phyloP scores from a whole-genome alignment of 2,888 invertebrate species.

The Argyra leucocephala region DNA sequence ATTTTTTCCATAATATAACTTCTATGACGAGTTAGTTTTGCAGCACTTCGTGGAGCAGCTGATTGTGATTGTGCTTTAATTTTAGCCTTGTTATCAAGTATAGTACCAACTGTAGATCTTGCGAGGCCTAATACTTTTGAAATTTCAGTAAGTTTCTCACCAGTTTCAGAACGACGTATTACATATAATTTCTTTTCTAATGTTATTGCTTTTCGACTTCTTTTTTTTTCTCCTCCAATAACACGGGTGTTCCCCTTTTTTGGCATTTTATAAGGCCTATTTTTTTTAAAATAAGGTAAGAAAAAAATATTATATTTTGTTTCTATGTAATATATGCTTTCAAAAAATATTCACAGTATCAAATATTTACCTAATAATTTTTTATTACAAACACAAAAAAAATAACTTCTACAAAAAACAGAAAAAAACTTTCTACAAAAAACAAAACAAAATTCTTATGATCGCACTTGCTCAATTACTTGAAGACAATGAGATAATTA shows the following conservation, averaged over 20 bases:
- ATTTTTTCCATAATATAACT: too few relatives aligned
- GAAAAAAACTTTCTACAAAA: constrained; percentile 7
- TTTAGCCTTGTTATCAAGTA: constrained; percentile 1
- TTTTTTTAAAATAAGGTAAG: constrained; percentile 7
- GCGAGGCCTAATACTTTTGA: too few relatives aligned
- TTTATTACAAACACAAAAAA: constrained; percentile 8
- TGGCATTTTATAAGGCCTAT: constrained; percentile 8
- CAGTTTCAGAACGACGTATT: too few relatives aligned
- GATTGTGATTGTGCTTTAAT: neutral
- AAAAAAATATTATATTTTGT: constrained; percentile 7
- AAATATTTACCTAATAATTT: constrained; percentile 8
- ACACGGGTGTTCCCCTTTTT: constrained; percentile 7
- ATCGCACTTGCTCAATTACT: constrained; percentile 3
- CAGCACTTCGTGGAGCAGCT: too few relatives aligned
- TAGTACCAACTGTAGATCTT: too few relatives aligned
- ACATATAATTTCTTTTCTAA: too few relatives aligned
- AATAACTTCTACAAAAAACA: neutral
- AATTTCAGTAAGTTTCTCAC: too few relatives aligned
- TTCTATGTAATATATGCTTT: neutral
- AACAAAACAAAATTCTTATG: constrained; percentile 7
- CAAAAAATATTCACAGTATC: constrained; percentile 7
- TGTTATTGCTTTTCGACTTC: neutral
- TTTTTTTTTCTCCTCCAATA: constrained; percentile 7
- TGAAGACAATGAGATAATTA: constrained; percentile 8
- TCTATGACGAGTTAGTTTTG: too few relatives aligned